Base-by-base conservation (phyloP, 1,140 invertebrate species). In the Penaeus indicus region DNA sequence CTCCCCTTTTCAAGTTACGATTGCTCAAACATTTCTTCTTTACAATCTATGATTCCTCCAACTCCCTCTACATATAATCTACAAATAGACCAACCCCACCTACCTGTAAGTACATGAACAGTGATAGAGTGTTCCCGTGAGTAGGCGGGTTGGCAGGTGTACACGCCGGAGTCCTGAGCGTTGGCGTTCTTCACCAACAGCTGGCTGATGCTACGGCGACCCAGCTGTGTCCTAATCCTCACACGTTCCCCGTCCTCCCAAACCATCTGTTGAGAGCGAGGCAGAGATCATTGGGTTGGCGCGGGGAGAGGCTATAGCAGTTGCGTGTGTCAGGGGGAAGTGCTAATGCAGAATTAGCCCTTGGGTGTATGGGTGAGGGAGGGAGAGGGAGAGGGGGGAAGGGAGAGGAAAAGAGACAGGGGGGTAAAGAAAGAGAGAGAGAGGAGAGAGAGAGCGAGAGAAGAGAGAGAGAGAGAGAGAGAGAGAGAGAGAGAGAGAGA, bases 91-190 rank as follows among this genome's bases (percentile, higher is more conserved):
- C 16, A 11, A 22, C 25, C 32, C 21, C 19, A 25, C 90, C 60
- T 61, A 91, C 90, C 90, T 87, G 90, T 91, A 72, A 91, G 86
- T 63, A 91, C 90, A 77, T 91, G 90, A 61, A 91, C 90, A 32
- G 88, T 91, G 80, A 91, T 89, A 79, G 79, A 91, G 81, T 91
- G 88, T 67, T 91, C 90, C 21, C 75, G 64, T n/a, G 90, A 89
- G 82, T 89, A 88, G 8, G 90, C 90, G 18, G 90, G 88, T 42
- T 77, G 89, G 82, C 88, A 89, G 62, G 90, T 89, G 85, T 91
- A 91, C 13, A 91, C 81, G 22, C 90, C 90, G 11, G 88, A 86
- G 90, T 91, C 88, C 11, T 47, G 38, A 22, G 90, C 81, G 21
- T 47, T 60, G 16, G 90, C 90, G 61, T 89, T 75, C 85, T 61